These are phyloP conservation scores for Discoglossus pictus DNA, from an alignment of 2,797 vertebrate species.

Conservation along the genomic window DNA sequence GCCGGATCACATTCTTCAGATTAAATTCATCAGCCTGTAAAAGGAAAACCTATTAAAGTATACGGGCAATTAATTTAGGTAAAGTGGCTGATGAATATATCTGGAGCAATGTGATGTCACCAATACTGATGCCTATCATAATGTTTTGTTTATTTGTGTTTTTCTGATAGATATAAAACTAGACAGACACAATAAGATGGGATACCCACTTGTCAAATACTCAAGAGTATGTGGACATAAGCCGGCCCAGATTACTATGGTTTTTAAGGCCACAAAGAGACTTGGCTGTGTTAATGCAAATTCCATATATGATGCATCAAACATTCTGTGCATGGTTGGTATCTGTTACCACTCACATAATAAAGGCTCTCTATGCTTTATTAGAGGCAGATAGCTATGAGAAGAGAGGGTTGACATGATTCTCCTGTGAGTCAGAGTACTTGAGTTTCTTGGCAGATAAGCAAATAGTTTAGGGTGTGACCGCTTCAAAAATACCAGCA, in stretches of 20 bases:
- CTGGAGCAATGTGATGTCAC: too few species aligned
- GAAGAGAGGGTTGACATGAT: slow-evolving; percentile 18
- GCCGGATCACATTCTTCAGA: too few species aligned
- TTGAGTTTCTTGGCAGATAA: slow-evolving; percentile 1
- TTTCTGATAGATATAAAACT: too few species aligned
- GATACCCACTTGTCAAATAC: too few species aligned
- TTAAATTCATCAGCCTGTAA: too few species aligned
- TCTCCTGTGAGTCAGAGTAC: slow-evolving; percentile 17
- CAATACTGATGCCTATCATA: too few species aligned
- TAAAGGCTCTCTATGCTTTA: slow-evolving; percentile 14
- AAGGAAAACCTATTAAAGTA: too few species aligned
- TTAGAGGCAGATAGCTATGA: slow-evolving; percentile 20
- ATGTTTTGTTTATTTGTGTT: too few species aligned
- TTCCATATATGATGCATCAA: not conserved
- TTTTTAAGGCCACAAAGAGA: not conserved
- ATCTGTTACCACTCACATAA: slow-evolving; percentile 16
- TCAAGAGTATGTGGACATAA: too few species aligned
- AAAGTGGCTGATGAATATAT: too few species aligned
- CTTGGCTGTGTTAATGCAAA: not conserved
- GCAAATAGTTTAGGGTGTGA: slow-evolving; percentile 5
- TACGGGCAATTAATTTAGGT: too few species aligned
- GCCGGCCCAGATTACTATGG: not conserved
- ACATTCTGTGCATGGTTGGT: slow-evolving; percentile 10
- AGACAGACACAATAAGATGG: too few species aligned
- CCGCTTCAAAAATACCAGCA: not conserved